Percentiles rank a stretch among this genome's conserved stretches.
phyloP scores from a whole-genome alignment of 2,113 vertebrate genomes.

The Kryptolebias marmoratus region DNA sequence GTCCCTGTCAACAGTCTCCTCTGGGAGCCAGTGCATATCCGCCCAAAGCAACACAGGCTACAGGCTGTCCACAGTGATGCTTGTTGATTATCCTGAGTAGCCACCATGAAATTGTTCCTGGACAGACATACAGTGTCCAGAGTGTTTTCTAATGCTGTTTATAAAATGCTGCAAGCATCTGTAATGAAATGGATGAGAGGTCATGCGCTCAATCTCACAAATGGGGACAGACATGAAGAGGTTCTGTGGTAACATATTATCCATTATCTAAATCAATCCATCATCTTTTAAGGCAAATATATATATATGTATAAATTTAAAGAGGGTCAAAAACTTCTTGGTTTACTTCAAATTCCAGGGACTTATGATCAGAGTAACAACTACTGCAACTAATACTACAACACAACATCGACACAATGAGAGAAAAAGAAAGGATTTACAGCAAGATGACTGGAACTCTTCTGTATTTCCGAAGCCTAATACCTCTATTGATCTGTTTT shows the following conservation, averaged over 20 bases:
- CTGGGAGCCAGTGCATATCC: slow-evolving; percentile 16
- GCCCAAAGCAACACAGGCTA: slow-evolving; percentile 10
- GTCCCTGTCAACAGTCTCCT: slow-evolving; percentile 43
- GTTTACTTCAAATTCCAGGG: too few relatives aligned
- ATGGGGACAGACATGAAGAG: not conserved
- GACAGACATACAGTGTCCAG: not conserved
- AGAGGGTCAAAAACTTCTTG: too few relatives aligned
- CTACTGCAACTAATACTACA: too few relatives aligned
- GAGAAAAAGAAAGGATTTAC: too few relatives aligned
- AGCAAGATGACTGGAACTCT: too few relatives aligned
- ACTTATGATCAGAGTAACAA: too few relatives aligned
- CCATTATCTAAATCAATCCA: not conserved
- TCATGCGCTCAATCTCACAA: slow-evolving; percentile 13
- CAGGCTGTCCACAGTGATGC: slow-evolving; percentile 19
- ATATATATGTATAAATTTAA: too few relatives aligned
- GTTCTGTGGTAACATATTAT: not conserved
- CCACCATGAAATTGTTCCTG: slow-evolving; percentile 5
- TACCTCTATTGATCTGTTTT: too few relatives aligned
- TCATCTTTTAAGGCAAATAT: too few relatives aligned
- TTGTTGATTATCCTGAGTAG: slow-evolving; percentile 28
- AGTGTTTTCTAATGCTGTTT: slow-evolving; percentile 15
- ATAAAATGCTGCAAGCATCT: not conserved
- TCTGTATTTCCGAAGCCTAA: too few relatives aligned
- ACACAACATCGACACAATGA: too few relatives aligned
- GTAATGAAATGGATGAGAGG: slow-evolving; percentile 4